phyloP scores from a whole-genome alignment of 2,113 vertebrate genomes.

The Ptyas mucosa region DNA sequence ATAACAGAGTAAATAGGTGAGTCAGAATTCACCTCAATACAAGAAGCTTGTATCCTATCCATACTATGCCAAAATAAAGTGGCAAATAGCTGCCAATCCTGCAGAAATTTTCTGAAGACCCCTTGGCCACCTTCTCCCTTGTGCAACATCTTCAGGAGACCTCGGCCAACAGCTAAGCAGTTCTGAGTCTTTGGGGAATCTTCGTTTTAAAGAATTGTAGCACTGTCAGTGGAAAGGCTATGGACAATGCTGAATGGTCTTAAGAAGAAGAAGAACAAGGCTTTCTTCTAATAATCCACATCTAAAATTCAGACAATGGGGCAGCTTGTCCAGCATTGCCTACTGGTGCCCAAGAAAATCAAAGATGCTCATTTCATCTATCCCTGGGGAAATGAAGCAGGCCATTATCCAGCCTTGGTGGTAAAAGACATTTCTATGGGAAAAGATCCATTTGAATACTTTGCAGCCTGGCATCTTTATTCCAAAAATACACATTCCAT shows the following conservation, averaged over 20 bases:
- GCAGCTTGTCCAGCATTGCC: constrained; percentile 86
- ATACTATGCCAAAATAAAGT: not conserved
- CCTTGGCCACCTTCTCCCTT: not conserved
- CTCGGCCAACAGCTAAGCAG: not conserved
- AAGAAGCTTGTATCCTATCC: not conserved
- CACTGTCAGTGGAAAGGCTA: not conserved
- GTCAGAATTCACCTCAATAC: not conserved
- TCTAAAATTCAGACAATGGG: constrained; percentile 83
- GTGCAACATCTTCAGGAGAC: not conserved
- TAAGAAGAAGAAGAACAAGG: not conserved
- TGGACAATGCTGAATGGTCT: not conserved
- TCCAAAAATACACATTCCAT: not conserved
- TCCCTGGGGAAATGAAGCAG: constrained; percentile 42
- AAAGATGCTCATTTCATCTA: constrained; percentile 92
- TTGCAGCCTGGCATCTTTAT: not conserved
- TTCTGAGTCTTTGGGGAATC: not conserved
- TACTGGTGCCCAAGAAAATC: constrained; percentile 87
- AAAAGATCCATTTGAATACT: not conserved
- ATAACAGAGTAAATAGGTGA: not conserved
- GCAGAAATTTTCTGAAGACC: not conserved
- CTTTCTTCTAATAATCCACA: not conserved
- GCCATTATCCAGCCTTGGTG: not conserved
- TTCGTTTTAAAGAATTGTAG: not conserved
- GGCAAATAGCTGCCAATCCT: not conserved
- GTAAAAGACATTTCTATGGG: not conserved